Base-by-base conservation (phyloP, 2,888 invertebrate species). In the Doris montereyensis region DNA sequence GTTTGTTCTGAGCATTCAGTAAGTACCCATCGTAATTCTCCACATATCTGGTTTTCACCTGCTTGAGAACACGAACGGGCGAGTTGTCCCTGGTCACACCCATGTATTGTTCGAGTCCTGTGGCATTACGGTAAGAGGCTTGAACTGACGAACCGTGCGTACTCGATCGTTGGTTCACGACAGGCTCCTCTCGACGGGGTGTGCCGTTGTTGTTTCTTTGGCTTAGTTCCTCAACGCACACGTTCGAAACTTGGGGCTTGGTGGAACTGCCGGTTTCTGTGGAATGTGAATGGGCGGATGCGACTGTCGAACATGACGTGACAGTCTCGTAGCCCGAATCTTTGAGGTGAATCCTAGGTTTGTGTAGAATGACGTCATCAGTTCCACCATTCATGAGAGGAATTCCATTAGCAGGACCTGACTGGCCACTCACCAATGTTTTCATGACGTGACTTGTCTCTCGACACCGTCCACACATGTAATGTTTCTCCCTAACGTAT, bases 241-340 rank as follows among this genome's bases (percentile, higher is more conserved):
- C 8, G 52, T 41, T 41, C 17, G 5, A 5, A 62, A 62, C 21
- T 13, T 57, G 0, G 21, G 17, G 30, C 13, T 35, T 13, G 74
- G 41, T 52, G 52, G 52, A 41, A 41, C 52, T 41, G 5, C 8
- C 52, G 52, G 5, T 10, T 72, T 30, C 73, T 10, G 67, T 68
- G 68, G 73, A 78, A 1, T 65, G 35, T 13, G 78, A 78, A 30
- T 68, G 52, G 17, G 74, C 67, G 13, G 78, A 78, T 13, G 78
- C 72, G 2, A 78, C 68, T 1, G 78, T 78, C 2, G 78, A 78
- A 24, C 78, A 78, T 2, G 78, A 78, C 8, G 78, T 78, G n/a
- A 74, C 78, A 30, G 78, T 78, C 2, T 78, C 78, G 57, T 78
- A 78, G 26, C 78, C 78, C 10, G 78, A 78, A 35, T 78, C 78